Conservation (phyloP, 2,113 vertebrate species). For the Crotalus helleri region DNA sequence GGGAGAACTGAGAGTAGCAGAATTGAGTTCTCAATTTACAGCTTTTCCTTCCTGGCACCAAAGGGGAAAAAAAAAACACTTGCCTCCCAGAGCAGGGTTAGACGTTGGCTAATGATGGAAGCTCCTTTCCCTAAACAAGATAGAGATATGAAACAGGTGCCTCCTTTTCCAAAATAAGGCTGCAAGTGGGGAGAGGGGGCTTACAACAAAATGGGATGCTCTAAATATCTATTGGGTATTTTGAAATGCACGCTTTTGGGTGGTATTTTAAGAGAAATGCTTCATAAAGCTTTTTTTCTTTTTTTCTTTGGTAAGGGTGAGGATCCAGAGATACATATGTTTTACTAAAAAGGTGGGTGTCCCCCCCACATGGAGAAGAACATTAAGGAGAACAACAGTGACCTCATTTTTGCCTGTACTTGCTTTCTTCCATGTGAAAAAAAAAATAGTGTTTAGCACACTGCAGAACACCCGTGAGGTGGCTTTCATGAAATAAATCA, state of each 20-base stretch:
- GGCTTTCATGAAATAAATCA: background rate
- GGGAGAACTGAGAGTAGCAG: background rate
- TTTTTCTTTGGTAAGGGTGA: background rate
- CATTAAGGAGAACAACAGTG: background rate
- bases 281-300: background rate
- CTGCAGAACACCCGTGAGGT: background rate
- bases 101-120: background rate
- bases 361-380: background rate
- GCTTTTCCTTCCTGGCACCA: too few species aligned
- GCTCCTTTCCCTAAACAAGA: background rate
- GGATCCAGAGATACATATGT: background rate
- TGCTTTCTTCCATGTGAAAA: background rate
- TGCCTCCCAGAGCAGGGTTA: background rate
- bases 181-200: background rate
- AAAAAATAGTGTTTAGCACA: background rate
- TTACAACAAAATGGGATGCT: background rate
- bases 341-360: background rate
- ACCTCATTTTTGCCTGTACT: background rate
- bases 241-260: background rate
- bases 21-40: too few species aligned
- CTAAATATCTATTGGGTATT: background rate
- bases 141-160: background rate
- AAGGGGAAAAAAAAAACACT: too few species aligned
- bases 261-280: background rate
- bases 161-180: background rate